phyloP scores from a whole-genome alignment of 2,113 vertebrate species.

The Pipa parva region DNA sequence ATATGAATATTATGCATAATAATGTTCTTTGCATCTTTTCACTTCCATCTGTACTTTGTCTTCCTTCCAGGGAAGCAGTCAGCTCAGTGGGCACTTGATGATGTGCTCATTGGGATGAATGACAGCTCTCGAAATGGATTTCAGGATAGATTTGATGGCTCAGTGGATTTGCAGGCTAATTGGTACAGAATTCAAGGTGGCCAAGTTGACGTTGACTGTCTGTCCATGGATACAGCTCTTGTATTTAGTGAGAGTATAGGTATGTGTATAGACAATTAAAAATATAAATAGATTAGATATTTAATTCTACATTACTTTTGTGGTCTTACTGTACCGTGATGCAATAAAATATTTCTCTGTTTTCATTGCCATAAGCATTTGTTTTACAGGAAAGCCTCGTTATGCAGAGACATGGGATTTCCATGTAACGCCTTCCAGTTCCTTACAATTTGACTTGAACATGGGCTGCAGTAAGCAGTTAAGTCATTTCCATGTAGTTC shows the following conservation, averaged over 20 bases:
- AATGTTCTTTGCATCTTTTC: too few relatives aligned
- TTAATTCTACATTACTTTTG: too few relatives aligned
- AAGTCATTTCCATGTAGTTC: conserved; percentile 72
- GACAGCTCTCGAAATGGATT: conserved; percentile 93
- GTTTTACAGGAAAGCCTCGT: conserved; percentile 78
- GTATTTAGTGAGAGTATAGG: conserved; percentile 84
- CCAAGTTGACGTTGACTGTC: conserved; percentile 87
- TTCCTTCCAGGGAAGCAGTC: conserved; percentile 78
- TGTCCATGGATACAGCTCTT: conserved; percentile 88
- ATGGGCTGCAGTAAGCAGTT: conserved; percentile 95
- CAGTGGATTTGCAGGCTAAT: conserved; percentile 80
- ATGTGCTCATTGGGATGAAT: conserved; percentile 94
- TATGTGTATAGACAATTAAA: conserved; percentile 49
- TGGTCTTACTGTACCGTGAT: too few relatives aligned
- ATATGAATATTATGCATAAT: too few relatives aligned
- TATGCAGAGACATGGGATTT: conserved; percentile 98
- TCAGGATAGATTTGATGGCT: conserved; percentile 92
- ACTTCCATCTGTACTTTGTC: background rate
- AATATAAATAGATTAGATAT: too few relatives aligned
- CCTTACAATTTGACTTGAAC: conserved; percentile 92
- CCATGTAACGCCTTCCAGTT: conserved; percentile 86
- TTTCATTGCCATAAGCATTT: background rate
- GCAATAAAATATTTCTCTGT: too few relatives aligned
- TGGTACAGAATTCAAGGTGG: conserved; percentile 96
- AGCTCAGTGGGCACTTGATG: conserved; percentile 93